Base-by-base conservation (phyloP, 1,140 invertebrate species). In the Drosophila auraria region DNA sequence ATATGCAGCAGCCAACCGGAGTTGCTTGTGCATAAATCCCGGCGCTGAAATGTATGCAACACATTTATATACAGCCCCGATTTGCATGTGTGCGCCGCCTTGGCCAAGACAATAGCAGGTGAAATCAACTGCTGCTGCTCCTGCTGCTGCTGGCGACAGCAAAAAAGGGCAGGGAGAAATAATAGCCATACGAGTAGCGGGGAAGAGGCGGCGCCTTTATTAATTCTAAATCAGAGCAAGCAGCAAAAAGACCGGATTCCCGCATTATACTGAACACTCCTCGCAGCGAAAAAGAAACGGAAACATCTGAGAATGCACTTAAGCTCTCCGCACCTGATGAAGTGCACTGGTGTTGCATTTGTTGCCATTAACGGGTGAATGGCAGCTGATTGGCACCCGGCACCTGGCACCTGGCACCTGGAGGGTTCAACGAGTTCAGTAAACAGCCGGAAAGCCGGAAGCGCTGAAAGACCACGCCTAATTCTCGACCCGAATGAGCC, bases 151-250 rank as follows among this genome's bases (percentile, higher is more conserved):
- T 77, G 51, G 61, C 63, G 60, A 76, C 54, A 76, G 38, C 33
- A 82, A 82, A 59, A 68, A 45, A 30, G 27, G 51, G 59, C 33
- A 49, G 33, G 45, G n/a, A 70, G 12, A 44, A 53, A 61, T 33
- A 68, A 65, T 69, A 66, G 56, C 33, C 33, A 23, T 38, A 14
- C 12, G 15, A 9, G 14, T 8, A 45, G 40, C 23, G 14, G 57
- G 50, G 56, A 25, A 57, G 78, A 25, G 45, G 56, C 44, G 60
- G 59, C 59, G 57, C 73, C 70, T 82, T 84, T 90, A 89, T 89
- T 89, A 90, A 89, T 90, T 89, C 84, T 89, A 89, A 89, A 90
- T 89, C 81, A 82, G 77, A 63, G 64, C 68, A 69, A 54, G 49
- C 54, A 51, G 53, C 36, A 60, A 57, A 58, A n/a, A 40, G 23